Base-by-base conservation (phyloP, 1,140 invertebrate species). In the Drosophila paulistorum region DNA sequence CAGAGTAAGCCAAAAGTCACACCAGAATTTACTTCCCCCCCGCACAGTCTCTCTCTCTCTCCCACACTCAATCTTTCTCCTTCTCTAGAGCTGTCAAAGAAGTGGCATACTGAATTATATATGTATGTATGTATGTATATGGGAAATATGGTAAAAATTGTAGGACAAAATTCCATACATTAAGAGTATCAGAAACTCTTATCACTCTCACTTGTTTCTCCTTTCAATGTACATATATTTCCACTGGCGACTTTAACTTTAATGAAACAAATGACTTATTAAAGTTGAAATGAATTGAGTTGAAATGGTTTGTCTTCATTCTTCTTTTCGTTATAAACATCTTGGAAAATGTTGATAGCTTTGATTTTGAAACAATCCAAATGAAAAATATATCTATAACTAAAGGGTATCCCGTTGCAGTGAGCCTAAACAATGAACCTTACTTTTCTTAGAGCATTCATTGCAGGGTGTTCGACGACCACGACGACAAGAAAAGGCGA, bases 1-100 rank as follows among this genome's bases (percentile, higher is more conserved):
- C 57, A 65, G 64, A 68, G 73, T 75, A 73, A 78, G 72, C 76
- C 73, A 76, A 79, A 89, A 86, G 83, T 86, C 82, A 87, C 82
- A 79, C 83, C 77, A 79, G 59, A 76, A 58, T 77, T 76, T 61
- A 64, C 60, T 60, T 42, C 57, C 55, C 23, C 6, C 11, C 37
- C 61, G 17, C 35, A 17, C n/a, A n/a, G n/a, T n/a, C 0, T 33
- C 23, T 23, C 17, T n/a, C 23, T 65, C 17, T 26, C 17, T 35
- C 6, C 17, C 33, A 20, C 37, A 26, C 7, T 67, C 26, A 51
- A 60, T 68, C 13, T 69, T 68, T 42, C 37, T 61, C 30, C 37
- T 17, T 23, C 58, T 42, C 9, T 17, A 62, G 67, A 73, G 67
- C 73, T 89, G 80, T 78, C 83, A 89, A 87, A 87, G 83, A 77